Conservation (phyloP, 2,797 vertebrate species). For the Acipenser ruthenus region DNA sequence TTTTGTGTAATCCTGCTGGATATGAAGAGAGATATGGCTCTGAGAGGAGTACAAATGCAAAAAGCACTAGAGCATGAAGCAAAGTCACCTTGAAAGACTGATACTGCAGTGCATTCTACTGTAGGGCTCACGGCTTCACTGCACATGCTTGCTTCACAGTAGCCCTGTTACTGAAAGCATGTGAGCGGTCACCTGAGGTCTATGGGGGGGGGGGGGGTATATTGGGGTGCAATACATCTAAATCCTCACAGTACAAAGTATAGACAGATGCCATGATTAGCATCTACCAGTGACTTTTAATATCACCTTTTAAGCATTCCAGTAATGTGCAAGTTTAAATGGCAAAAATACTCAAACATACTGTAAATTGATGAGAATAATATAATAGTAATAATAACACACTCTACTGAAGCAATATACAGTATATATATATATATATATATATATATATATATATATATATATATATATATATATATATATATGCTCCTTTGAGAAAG, state of each 20-base stretch:
- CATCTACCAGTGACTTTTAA: neutral
- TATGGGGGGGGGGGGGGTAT: neutral
- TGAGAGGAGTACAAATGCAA: slow-evolving; percentile 28
- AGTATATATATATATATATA: too few relatives aligned
- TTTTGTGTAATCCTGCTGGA: slow-evolving; percentile 43
- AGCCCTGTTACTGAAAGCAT: slow-evolving; percentile 1
- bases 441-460: too few relatives aligned
- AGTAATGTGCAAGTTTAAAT: neutral
- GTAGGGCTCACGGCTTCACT: slow-evolving; percentile 23
- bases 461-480: too few relatives aligned
- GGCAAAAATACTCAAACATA: too few relatives aligned
- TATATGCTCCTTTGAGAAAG: too few relatives aligned
- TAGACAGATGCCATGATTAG: slow-evolving; percentile 5
- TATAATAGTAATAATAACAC: too few relatives aligned
- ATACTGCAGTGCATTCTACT: slow-evolving; percentile 9
- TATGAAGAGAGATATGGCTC: slow-evolving; percentile 29
- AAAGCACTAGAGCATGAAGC: slow-evolving; percentile 42
- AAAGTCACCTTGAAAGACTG: slow-evolving; percentile 47
- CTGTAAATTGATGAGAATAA: too few relatives aligned
- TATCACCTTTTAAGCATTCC: neutral
- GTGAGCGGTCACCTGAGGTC: slow-evolving; percentile 8
- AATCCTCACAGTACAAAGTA: neutral
- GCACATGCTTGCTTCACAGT: slow-evolving; percentile 20
- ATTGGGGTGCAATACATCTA: neutral
- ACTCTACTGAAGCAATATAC: too few relatives aligned